A percentile compares a stretch with the other conserved stretches of the same genome.
phyloP scores from a whole-genome alignment of 2,888 invertebrate genomes.

The Diogma glabrata region DNA sequence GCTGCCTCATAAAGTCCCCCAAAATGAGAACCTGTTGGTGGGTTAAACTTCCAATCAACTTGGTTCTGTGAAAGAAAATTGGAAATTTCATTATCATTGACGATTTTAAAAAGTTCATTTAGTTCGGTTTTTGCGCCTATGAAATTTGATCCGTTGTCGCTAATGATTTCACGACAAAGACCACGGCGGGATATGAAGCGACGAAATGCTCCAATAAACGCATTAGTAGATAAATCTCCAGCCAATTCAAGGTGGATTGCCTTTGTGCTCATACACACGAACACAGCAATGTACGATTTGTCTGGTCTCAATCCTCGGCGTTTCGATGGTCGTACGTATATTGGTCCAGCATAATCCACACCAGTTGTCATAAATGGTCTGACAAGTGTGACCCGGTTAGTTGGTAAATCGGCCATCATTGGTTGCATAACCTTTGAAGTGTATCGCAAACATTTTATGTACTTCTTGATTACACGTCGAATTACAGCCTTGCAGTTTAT shows the following conservation, averaged over 20 bases:
- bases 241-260: neutral
- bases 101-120: no score
- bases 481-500: neutral
- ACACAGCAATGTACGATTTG: neutral
- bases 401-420: conserved; percentile 1
- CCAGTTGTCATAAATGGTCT: neutral
- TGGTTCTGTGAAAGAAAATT: no score
- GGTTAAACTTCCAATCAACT: no score
- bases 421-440: neutral
- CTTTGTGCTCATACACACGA: neutral
- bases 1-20: neutral
- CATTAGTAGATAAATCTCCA: neutral
- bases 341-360: neutral
- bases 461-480: neutral
- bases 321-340: neutral
- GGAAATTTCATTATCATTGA: no score
- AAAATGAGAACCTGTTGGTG: no score
- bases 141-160: no score
- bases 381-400: neutral
- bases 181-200: conserved; percentile 1
- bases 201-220: neutral
- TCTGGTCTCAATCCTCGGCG: neutral
- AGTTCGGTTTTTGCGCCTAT: no score
- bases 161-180: neutral
- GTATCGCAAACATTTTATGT: neutral